phyloP scores from a whole-genome alignment of 2,888 invertebrate genomes.

The Carcina quercana region DNA sequence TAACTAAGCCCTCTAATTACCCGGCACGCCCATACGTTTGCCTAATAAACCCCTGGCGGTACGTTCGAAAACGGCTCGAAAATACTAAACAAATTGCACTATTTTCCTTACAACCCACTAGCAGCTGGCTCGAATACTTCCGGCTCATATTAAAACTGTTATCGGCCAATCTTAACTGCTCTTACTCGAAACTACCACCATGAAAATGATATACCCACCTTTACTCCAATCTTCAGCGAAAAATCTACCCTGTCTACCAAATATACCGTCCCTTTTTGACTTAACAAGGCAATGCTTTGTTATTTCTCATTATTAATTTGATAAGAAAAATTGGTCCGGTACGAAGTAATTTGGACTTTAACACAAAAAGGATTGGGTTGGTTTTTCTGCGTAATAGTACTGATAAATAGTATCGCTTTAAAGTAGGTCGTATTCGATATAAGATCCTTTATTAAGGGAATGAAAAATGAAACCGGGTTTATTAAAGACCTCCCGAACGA shows the following conservation, averaged over 20 bases:
- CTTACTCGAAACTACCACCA: conserved; percentile 62
- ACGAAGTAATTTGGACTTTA: too few species aligned
- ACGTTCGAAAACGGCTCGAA: conserved; percentile 26
- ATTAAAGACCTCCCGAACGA: too few species aligned
- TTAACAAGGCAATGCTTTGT: conserved; percentile 28
- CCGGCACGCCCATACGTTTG: conserved; percentile 3
- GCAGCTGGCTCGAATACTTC: conserved; percentile 46
- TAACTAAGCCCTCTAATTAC: conserved; percentile 1
- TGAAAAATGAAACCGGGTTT: too few species aligned
- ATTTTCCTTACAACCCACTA: conserved; percentile 46
- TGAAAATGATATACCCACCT: conserved; percentile 63
- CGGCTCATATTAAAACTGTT: conserved; percentile 71
- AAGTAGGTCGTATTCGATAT: too few species aligned
- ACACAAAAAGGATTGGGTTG: too few species aligned
- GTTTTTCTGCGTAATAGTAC: too few species aligned
- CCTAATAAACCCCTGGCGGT: conserved; percentile 10
- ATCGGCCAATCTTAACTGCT: conserved; percentile 69
- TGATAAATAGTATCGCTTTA: too few species aligned
- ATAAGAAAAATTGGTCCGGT: conserved; percentile 63
- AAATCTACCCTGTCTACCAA: conserved; percentile 34
- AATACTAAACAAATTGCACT: conserved; percentile 49
- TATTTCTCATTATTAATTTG: conserved; percentile 68
- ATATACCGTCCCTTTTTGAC: conserved; percentile 13
- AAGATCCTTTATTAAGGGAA: too few species aligned
- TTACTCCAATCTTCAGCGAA: conserved; percentile 28